A percentile compares a stretch with the other conserved stretches of the same genome.
Conservation (phyloP, 37 sponge, comb jelly and placozoan genomes). For the Cliona cf. orientalis region DNA sequence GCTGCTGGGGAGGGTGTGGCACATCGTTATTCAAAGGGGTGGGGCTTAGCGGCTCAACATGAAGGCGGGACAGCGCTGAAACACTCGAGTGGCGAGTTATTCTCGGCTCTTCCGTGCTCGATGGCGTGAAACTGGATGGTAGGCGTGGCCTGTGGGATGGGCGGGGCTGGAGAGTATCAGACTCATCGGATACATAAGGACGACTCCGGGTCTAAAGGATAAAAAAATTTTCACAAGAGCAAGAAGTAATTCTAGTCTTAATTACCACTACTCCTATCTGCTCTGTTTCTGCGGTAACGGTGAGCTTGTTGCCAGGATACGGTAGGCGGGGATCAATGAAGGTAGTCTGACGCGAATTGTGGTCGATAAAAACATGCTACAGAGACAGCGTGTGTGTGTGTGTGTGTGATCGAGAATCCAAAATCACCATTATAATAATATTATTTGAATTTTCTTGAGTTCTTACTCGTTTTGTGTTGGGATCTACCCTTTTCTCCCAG, state of each 20-base stretch:
- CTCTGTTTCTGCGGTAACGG: neutral
- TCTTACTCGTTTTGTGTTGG: constrained; percentile 24
- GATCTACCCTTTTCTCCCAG: constrained; percentile 70
- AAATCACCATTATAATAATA: neutral
- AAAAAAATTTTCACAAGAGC: neutral
- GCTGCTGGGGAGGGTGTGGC: neutral
- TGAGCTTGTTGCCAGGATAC: constrained; percentile 66
- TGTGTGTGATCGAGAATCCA: neutral
- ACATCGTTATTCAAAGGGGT: neutral
- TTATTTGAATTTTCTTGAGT: no score
- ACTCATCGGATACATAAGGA: neutral
- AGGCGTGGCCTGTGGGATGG: neutral
- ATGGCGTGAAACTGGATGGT: neutral
- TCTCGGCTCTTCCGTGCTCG: neutral
- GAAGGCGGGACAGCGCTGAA: neutral
- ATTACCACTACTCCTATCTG: constrained; percentile 19
- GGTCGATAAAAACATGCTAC: constrained; percentile 80
- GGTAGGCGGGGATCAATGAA: constrained; percentile 89
- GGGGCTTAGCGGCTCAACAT: neutral
- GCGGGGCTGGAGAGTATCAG: neutral
- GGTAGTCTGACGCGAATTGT: constrained; percentile 58
- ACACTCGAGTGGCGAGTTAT: neutral
- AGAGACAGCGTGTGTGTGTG: neutral
- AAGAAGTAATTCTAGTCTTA: neutral
- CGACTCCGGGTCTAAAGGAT: constrained; percentile 2